phyloP scores from a whole-genome alignment of 2,797 vertebrate species.

The Crocidura indochinensis region DNA sequence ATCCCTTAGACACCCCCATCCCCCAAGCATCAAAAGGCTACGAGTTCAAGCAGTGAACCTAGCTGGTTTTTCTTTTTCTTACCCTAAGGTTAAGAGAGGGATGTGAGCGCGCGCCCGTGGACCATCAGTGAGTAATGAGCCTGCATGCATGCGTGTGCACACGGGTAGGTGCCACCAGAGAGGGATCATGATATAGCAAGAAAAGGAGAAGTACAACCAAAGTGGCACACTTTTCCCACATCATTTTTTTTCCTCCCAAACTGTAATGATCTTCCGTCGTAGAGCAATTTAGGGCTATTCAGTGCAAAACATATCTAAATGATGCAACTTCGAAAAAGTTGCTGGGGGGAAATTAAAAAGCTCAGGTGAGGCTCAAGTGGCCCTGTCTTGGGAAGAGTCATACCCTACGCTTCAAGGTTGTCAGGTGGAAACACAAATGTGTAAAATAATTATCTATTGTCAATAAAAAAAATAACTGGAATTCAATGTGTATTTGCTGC shows the following conservation, averaged over 20 bases:
- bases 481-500: conserved; percentile 20
- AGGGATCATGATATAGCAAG: conserved; percentile 36
- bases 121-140: too few species aligned
- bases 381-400: not conserved
- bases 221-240: not conserved
- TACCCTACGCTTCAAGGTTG: not conserved
- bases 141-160: too few species aligned
- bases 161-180: not conserved
- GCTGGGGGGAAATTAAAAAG: not conserved
- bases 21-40: not conserved
- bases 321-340: conserved; percentile 2
- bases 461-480: not conserved
- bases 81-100: too few species aligned
- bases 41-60: not conserved
- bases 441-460: not conserved
- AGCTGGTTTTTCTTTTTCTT: not conserved
- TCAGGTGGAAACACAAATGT: not conserved
- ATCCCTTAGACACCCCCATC: not conserved
- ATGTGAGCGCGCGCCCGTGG: too few species aligned
- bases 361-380: not conserved
- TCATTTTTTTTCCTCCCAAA: not conserved
- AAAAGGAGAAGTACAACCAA: not conserved
- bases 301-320: not conserved
- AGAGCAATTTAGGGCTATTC: conserved; percentile 7
- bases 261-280: not conserved